These are phyloP conservation scores for Dilophus febrilis DNA, from an alignment of 2,888 invertebrate species.

Conservation along the genomic window DNA sequence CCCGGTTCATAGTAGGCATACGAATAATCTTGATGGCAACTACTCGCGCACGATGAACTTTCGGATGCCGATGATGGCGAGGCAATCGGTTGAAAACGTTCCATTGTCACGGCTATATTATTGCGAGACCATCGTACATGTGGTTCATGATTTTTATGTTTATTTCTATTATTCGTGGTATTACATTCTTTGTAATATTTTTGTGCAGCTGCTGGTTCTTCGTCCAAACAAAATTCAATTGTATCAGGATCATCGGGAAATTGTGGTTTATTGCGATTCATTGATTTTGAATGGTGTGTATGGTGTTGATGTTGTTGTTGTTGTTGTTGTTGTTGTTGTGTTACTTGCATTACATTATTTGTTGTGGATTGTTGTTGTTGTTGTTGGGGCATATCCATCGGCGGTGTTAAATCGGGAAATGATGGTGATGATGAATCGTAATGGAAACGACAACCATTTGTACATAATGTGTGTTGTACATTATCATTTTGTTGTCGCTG, in stretches of 20 bases:
- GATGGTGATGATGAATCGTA: slow-evolving; percentile 15
- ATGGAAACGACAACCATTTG: slow-evolving; percentile 4
- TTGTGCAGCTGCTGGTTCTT: slow-evolving; percentile 12
- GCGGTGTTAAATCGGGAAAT: slow-evolving; percentile 54
- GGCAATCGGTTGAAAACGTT: slow-evolving; percentile 32
- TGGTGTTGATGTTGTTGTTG: background rate
- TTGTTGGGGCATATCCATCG: slow-evolving; percentile 50
- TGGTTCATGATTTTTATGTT: slow-evolving; percentile 4
- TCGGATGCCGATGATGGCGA: slow-evolving; percentile 12
- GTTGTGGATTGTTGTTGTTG: too few species aligned
- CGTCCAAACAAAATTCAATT: slow-evolving; percentile 27
- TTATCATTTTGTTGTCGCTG: background rate
- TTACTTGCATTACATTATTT: too few species aligned
- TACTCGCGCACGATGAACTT: slow-evolving; percentile 17
- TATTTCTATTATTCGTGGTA: background rate
- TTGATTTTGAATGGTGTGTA: background rate
- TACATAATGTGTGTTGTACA: background rate
- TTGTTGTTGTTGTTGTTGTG: too few species aligned
- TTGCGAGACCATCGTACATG: slow-evolving; percentile 35
- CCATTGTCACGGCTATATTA: slow-evolving; percentile 39
- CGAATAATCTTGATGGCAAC: slow-evolving; percentile 45
- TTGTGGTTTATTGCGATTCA: slow-evolving; percentile 16
- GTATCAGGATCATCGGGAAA: slow-evolving; percentile 26
- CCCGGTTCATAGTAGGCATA: slow-evolving; percentile 69
- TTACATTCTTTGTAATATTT: background rate